Percentiles rank a stretch among this genome's conserved stretches.
Evolutionary conservation across 2,797 vertebrate species (phyloP).

Genomic region (Hirundo rustica): DNA sequence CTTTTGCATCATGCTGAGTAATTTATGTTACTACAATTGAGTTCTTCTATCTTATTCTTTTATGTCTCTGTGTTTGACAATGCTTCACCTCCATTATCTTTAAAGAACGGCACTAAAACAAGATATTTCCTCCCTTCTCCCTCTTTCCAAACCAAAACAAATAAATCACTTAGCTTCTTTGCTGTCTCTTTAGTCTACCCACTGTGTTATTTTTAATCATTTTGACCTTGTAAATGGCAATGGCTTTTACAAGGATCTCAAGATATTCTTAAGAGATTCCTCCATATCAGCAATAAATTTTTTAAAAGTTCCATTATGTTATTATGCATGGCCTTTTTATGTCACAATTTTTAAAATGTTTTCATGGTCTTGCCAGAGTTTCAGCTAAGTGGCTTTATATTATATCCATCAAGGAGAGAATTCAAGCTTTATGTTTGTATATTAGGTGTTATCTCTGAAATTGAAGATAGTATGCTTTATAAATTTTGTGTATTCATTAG

Average conservation of each 20-base stretch:
- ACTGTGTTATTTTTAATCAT: conserved; percentile 32
- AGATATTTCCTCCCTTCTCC: not conserved
- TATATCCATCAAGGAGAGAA: not conserved
- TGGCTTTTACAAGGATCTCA: not conserved
- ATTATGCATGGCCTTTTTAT: not conserved
- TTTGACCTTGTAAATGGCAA: conserved; percentile 20
- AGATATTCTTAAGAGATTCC: not conserved
- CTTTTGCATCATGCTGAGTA: not conserved
- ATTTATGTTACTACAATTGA: not conserved
- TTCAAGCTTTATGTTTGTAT: not conserved
- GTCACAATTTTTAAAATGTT: not conserved
- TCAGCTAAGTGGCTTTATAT: not conserved
- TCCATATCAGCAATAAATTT: not conserved
- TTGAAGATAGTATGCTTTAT: not conserved
- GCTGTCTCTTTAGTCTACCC: not conserved
- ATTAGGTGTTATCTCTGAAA: not conserved
- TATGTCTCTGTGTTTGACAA: conserved; percentile 19
- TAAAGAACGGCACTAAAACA: conserved; percentile 33
- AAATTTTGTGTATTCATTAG: not conserved
- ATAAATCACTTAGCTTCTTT: conserved; percentile 39
- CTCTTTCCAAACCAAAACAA: conserved; percentile 25
- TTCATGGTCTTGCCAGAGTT: not conserved
- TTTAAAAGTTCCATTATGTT: not conserved
- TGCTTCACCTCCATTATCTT: conserved; percentile 28
- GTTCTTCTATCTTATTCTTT: conserved; percentile 3